Evolutionary conservation across 2,888 invertebrate genomes (phyloP), one percentile per base, ranked within the genome.

Genomic region (Psylliodes chrysocephalus): DNA sequence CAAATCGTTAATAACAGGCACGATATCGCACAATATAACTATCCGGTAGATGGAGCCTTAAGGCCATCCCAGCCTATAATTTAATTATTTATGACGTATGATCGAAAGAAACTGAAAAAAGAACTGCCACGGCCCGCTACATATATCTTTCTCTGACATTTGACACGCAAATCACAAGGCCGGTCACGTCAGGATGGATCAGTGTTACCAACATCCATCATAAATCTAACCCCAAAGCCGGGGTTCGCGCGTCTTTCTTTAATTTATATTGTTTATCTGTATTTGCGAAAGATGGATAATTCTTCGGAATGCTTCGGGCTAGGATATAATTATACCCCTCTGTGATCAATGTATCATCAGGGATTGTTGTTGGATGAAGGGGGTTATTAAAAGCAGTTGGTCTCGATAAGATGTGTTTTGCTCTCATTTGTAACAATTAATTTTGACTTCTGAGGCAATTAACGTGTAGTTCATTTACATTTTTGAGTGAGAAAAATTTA

Each of bases 361-460:
- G 67, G 69, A 68, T 54, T 59, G 66, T 62, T 69, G 71, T 70
- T 68, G 70, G 70, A 51, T 44, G 76, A 80, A 79, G 80, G 79
- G 76, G 75, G 77, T 79, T 78, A 80, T 81, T 81, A 81, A 78
- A 77, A 78, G 74, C 75, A 69, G 69, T 71, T 66, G 72, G 60
- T 59, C 55, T 49, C 65, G 55, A 61, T 54, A 55, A 55, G 63
- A 63, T 76, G 73, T 75, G 77, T 75, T 74, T 71, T 73, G 75
- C 76, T 73, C 75, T 78, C 81, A 81, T 81, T 81, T 80, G 79
- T 81, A 81, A 81, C 77, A 81, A 81, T 81, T 81, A 81, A 80
- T 80, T 81, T 78, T 79, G 79, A 78, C 80, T 81, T 49, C 28
- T 49, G 12, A 10, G 15, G 49, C 15, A 28, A 49, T 49, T 49